Percentiles rank a stretch among this genome's conserved stretches.
These are phyloP conservation scores for Takifugu rubripes DNA, from an alignment of 2,797 vertebrate genomes.

Conservation along the genomic window DNA sequence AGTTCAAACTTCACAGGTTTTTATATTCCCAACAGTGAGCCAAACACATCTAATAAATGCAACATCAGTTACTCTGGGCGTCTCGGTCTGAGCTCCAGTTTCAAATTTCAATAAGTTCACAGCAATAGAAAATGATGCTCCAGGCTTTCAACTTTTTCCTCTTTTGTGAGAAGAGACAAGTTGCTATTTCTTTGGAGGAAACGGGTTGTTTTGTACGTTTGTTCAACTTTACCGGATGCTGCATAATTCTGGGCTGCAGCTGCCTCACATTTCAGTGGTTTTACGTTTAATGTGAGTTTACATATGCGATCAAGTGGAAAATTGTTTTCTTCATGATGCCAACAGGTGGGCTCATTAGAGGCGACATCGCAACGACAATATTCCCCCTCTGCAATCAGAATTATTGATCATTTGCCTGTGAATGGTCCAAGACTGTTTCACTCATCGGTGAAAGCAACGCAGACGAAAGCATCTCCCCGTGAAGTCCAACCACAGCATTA, in stretches of 20 bases:
- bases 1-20: constrained; percentile 43
- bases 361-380: constrained; percentile 64
- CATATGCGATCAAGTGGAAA: constrained; percentile 68
- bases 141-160: constrained; percentile 10
- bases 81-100: constrained; percentile 22
- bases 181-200: constrained; percentile 21
- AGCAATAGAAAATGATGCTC: constrained; percentile 9
- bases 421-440: constrained; percentile 28
- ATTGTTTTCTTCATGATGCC: constrained; percentile 69
- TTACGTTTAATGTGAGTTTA: constrained; percentile 67
- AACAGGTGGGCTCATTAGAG: constrained; percentile 72
- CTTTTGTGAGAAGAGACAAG: constrained; percentile 15
- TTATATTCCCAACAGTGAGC: constrained; percentile 33
- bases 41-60: constrained; percentile 42
- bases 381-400: constrained; percentile 62
- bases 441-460: constrained; percentile 22
- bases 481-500: constrained; percentile 20
- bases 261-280: constrained; percentile 59
- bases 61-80: constrained; percentile 33
- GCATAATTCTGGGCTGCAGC: constrained; percentile 68
- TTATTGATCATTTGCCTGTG: constrained; percentile 66
- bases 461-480: constrained; percentile 21
- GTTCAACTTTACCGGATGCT: constrained; percentile 47
- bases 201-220: constrained; percentile 48
- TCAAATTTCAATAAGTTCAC: constrained; percentile 30